Evolutionary conservation across 2,113 vertebrate species (phyloP), one percentile per base, ranked within the genome.

Genomic region (Pogonocichla stellata): DNA sequence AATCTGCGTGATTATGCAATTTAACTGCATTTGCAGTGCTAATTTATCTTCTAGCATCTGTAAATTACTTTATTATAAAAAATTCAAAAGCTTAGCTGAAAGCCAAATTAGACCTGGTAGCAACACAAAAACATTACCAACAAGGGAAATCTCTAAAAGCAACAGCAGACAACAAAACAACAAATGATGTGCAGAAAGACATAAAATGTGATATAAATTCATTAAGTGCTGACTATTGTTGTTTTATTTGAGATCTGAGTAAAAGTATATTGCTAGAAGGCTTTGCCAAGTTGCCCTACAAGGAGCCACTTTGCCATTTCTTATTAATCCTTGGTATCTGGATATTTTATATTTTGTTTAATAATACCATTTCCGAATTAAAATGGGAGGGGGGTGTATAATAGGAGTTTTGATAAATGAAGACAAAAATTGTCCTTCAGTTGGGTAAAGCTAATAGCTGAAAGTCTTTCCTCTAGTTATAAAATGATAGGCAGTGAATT

Each of bases 41-140:
- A 98, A 98, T 98, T 98, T 98, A 97, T 98, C 97, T 96, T 96
- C 91, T 90, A 91, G 87, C 94, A 97, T 98, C 94, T 97, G 93
- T 98, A 98, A 98, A 98, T 98, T 96, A 95, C 96, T 98, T 97
- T 98, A 98, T 98, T 97, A 98, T 98, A 95, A 98, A 98, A 98
- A 97, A 98, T 97, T 98, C 96, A 98, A 97, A 97, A 95, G 69
- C 86, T 97, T 94, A 93, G 66, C 93, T 96, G 91, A 97, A 97
- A 98, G 92, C 91, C 80, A 97, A 97, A 97, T 98, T 97, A 96
- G 72, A 70, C 65, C 89, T 95, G 67, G 89, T 96, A 95, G 80
- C 92, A 97, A 96, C 81, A 97, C 80, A 95, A 95, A 97, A 97
- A 94, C 90, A 91, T 95, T 95, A 92, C 90, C 96, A 98, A 80